These are phyloP conservation scores for Morus bassanus DNA, from an alignment of 2,797 vertebrate species.

Conservation along the genomic window DNA sequence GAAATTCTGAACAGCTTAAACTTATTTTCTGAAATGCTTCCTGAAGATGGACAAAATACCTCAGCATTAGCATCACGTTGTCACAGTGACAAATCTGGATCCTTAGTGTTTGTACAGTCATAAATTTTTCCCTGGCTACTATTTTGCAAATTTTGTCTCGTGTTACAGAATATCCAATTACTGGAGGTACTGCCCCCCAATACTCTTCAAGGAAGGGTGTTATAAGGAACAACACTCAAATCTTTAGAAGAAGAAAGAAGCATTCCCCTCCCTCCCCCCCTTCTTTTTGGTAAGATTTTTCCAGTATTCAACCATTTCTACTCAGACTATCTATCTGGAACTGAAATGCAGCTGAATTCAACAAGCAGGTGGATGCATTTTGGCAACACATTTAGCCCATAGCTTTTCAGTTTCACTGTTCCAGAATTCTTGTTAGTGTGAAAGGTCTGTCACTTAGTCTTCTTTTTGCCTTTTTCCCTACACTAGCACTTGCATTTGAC, in stretches of 20 bases:
- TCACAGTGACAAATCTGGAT: background rate
- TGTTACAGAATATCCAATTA: background rate
- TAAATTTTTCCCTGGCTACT: background rate
- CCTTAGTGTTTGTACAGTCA: background rate
- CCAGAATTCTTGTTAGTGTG: background rate
- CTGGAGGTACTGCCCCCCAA: background rate
- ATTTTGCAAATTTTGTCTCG: background rate
- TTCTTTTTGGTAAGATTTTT: background rate
- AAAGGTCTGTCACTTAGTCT: background rate
- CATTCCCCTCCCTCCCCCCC: accelerated
- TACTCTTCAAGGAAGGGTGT: background rate
- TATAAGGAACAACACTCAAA: background rate
- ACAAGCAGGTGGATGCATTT: background rate
- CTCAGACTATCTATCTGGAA: background rate
- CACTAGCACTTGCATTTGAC: background rate
- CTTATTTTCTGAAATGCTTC: background rate
- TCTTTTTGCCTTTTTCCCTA: background rate
- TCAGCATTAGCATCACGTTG: background rate
- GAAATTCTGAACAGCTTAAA: background rate
- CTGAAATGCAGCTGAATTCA: background rate
- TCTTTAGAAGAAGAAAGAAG: background rate
- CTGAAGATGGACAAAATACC: background rate
- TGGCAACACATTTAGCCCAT: background rate
- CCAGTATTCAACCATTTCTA: background rate
- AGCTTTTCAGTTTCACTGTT: background rate